Base-by-base conservation (phyloP, 2,113 vertebrate species). In the Patagioenas fasciata region DNA sequence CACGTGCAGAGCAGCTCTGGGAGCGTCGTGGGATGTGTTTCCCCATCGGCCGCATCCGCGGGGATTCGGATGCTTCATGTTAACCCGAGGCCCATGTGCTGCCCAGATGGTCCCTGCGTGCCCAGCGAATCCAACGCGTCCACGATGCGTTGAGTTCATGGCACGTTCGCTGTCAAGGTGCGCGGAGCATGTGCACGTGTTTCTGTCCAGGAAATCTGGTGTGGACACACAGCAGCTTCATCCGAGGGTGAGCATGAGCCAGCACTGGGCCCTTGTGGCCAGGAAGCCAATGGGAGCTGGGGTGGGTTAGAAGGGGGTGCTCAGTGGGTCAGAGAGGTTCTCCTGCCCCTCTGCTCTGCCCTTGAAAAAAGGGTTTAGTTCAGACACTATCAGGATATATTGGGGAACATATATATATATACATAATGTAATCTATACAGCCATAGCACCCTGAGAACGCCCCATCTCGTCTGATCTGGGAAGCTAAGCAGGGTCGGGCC, bases 1-100 rank as follows among this genome's bases (percentile, higher is more conserved):
- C 50, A 1, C 1, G 24, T 16, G 51, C 3, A 1, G 62, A 15
- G 32, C 53, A 1, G 48, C 86, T 32, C 86, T 0, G 0, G 2
- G 62, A 53, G 82, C 69, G 15, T 25, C 21, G 1, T 20, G 48
- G 48, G 42, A 12, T 16, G 14, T 11, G 1, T 23, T 20, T 23
- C 57, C 57, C 57, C 17, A 48, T 61, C 65, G 5, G 51, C 1
- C 25, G 15, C 85, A 13, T 13, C 95, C 16, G 0, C 58, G 5
- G 0, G 5, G 13, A 42, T 3, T 69, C 85, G 31, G 73, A 56
- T 5, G 28, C 85, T 72, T 80, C 85, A 72, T 73, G 78, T 12
- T 23, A 40, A 0, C 69, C 75, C 1, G 0, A 38, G 28, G 56
- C 13, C 67, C 78, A 11, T 31, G 91, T 87, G 95, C 69, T 56